Conservation (phyloP, 2,797 vertebrate species). For the Pseudochirops corinnae region DNA sequence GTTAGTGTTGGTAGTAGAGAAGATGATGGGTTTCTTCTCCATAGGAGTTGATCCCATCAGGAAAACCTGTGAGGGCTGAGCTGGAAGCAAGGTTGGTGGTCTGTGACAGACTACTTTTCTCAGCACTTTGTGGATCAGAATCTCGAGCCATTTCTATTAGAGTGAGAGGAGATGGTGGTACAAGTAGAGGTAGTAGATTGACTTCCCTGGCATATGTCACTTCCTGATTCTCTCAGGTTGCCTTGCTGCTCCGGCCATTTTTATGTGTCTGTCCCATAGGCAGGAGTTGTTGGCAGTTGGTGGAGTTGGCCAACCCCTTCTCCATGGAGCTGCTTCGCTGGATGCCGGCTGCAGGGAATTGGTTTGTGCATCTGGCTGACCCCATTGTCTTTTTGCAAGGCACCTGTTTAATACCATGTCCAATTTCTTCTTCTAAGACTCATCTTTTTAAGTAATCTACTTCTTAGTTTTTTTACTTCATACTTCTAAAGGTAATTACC, state of each 20-base stretch:
- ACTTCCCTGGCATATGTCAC: background rate
- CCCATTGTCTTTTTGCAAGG: background rate
- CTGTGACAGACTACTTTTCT: background rate
- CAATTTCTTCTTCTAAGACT: background rate
- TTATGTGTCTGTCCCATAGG: background rate
- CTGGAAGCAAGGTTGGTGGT: no score
- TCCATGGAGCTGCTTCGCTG: no score
- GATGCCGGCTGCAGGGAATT: background rate
- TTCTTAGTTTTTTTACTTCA: background rate
- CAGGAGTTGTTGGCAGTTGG: background rate
- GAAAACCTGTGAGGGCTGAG: background rate
- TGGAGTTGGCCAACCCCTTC: background rate
- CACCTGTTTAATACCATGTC: background rate
- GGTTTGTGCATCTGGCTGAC: background rate
- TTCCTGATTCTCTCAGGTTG: background rate
- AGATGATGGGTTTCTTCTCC: no score
- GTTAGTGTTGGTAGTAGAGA: background rate
- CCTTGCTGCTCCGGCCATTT: background rate
- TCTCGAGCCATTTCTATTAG: background rate
- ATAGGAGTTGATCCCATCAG: no score
- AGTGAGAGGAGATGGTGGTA: background rate
- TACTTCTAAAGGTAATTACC: background rate
- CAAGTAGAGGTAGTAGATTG: background rate
- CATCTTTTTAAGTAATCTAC: background rate
- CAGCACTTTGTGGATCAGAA: background rate